A percentile compares a stretch with the other conserved stretches of the same genome.
Conservation (phyloP, 1,140 invertebrate species). For the Drosophila pseudoobscura region DNA sequence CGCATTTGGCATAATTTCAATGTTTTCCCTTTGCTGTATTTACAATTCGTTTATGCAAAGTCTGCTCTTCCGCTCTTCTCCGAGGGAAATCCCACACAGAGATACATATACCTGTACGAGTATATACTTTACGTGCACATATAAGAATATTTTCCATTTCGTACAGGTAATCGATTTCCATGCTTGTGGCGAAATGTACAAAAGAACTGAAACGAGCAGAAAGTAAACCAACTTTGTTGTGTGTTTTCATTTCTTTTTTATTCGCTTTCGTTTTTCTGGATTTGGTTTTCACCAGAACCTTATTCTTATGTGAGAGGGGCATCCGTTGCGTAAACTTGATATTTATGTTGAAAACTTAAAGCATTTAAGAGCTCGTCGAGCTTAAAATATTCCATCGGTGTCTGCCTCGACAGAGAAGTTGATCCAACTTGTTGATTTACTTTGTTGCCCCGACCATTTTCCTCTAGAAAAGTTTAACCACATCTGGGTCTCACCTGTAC, state of each 20-base stretch:
- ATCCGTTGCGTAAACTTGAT: constrained; percentile 71
- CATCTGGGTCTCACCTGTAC: constrained; percentile 26
- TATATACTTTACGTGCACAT: neutral
- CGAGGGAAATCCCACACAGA: constrained; percentile 29
- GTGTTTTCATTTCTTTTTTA: constrained; percentile 52
- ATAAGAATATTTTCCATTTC: constrained; percentile 70
- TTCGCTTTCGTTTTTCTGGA: constrained; percentile 43
- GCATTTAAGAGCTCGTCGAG: constrained; percentile 74
- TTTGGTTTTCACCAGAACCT: constrained; percentile 46
- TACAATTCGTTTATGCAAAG: constrained; percentile 79
- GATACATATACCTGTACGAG: constrained; percentile 23
- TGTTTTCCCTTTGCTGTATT: constrained; percentile 41
- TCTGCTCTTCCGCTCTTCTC: constrained; percentile 42
- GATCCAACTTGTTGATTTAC: constrained; percentile 77
- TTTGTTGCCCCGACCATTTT: constrained; percentile 40
- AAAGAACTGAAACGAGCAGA: constrained; percentile 54
- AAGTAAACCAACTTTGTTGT: constrained; percentile 74
- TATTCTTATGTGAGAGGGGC: constrained; percentile 44
- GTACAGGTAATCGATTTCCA: constrained; percentile 79
- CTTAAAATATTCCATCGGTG: constrained; percentile 76
- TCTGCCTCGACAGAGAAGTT: constrained; percentile 54
- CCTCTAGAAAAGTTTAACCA: constrained; percentile 42
- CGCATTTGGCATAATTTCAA: constrained; percentile 42
- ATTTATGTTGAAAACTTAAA: constrained; percentile 81
- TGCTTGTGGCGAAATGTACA: constrained; percentile 77